These are phyloP conservation scores for Climacteris rufus DNA, from an alignment of 2,113 vertebrate genomes.

Conservation along the genomic window DNA sequence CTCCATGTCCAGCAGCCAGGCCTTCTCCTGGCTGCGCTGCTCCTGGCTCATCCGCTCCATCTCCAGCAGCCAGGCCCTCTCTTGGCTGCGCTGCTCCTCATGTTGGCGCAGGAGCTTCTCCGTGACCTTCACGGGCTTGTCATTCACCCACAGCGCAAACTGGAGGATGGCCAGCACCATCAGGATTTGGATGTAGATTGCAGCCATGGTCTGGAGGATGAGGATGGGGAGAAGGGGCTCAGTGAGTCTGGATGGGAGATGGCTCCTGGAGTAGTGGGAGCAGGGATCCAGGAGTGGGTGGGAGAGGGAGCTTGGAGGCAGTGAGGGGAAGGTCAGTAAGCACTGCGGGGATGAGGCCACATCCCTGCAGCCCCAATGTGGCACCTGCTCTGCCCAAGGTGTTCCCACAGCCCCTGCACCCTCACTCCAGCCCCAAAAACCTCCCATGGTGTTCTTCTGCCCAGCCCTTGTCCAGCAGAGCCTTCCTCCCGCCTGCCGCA, in stretches of 20 bases:
- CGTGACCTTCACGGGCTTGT: fast-evolving
- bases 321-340: neutral
- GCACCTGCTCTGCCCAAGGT: neutral
- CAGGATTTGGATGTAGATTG: fast-evolving
- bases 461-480: neutral
- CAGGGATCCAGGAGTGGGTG: neutral
- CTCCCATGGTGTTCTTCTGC: neutral
- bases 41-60: neutral
- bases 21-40: neutral
- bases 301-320: neutral
- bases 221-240: neutral
- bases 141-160: fast-evolving
- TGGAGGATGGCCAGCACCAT: fast-evolving
- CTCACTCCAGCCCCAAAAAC: neutral
- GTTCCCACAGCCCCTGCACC: fast-evolving
- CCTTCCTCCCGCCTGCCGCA: neutral
- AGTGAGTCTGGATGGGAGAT: neutral
- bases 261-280: neutral
- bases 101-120: neutral
- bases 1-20: neutral
- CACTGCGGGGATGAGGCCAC: neutral
- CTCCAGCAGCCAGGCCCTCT: neutral
- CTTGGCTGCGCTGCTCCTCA: neutral
- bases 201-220: neutral
- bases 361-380: neutral